Evolutionary conservation across 2,888 invertebrate genomes (phyloP).

Genomic region (Agrenia bidenticulata): DNA sequence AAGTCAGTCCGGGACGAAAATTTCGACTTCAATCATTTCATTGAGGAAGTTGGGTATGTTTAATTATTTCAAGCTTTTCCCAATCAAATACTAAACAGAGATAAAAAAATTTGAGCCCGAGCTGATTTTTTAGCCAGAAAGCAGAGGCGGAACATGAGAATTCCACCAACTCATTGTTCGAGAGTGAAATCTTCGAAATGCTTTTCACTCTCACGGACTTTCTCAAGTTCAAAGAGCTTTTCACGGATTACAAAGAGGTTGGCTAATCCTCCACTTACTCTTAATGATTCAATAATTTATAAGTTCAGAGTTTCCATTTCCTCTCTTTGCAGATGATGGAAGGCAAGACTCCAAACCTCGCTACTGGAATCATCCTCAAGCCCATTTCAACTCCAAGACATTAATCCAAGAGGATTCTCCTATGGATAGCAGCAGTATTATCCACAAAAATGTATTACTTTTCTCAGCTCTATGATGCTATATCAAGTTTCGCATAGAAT

Average conservation of each 20-base stretch:
- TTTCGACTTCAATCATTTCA: constrained; percentile 14
- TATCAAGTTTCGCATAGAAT: too few species aligned
- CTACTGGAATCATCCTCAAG: constrained; percentile 17
- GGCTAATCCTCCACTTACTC: too few species aligned
- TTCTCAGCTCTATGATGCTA: too few species aligned
- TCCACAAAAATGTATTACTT: too few species aligned
- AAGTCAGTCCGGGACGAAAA: constrained; percentile 29
- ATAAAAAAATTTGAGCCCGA: not conserved
- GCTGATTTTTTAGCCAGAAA: constrained; percentile 1
- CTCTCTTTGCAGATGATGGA: constrained; percentile 34
- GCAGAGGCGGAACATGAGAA: constrained; percentile 1
- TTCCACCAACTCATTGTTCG: constrained; percentile 1
- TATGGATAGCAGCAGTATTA: too few species aligned
- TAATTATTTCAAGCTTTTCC: not conserved
- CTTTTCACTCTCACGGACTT: constrained; percentile 38
- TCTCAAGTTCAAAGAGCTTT: constrained; percentile 42
- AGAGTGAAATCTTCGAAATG: constrained; percentile 24
- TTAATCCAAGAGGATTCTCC: not conserved
- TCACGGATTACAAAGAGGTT: constrained; percentile 40
- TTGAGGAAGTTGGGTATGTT: constrained; percentile 14
- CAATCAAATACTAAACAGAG: not conserved
- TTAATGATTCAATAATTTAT: too few species aligned
- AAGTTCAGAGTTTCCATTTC: too few species aligned
- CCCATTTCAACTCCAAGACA: constrained; percentile 6
- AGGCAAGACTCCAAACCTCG: constrained; percentile 34